phyloP scores from a whole-genome alignment of 2,888 invertebrate species.

The Patella pellucida region DNA sequence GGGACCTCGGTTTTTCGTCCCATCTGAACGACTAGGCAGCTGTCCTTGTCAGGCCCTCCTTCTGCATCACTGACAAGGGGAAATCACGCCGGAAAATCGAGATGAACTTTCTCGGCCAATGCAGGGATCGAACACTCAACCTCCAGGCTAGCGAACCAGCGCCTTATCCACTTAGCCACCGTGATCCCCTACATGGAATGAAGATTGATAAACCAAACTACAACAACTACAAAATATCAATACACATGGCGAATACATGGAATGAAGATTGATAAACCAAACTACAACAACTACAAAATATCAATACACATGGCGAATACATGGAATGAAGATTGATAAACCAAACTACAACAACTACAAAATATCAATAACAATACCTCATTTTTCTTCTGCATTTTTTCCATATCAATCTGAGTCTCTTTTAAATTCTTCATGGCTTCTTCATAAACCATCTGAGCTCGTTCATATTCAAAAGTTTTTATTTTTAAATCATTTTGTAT shows the following conservation, averaged over 20 bases:
- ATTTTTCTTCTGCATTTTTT: constrained; percentile 69
- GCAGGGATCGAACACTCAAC: too few species aligned
- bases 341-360: background rate
- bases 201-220: too few species aligned
- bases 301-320: background rate
- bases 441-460: constrained; percentile 66
- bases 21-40: too few species aligned
- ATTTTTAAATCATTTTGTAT: constrained; percentile 68
- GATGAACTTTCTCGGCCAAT: too few species aligned
- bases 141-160: too few species aligned
- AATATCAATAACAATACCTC: constrained; percentile 52
- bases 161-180: too few species aligned
- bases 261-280: too few species aligned
- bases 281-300: background rate
- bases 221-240: too few species aligned
- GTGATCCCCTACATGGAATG: too few species aligned
- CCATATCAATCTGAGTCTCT: constrained; percentile 66
- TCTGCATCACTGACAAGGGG: background rate
- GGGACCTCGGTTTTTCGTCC: too few species aligned
- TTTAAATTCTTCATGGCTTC: constrained; percentile 66
- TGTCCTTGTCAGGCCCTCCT: too few species aligned
- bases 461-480: constrained; percentile 69
- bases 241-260: too few species aligned
- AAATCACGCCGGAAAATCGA: background rate
- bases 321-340: background rate